Conservation (phyloP, 2,888 invertebrate species). For the Apodemia hepburni region DNA sequence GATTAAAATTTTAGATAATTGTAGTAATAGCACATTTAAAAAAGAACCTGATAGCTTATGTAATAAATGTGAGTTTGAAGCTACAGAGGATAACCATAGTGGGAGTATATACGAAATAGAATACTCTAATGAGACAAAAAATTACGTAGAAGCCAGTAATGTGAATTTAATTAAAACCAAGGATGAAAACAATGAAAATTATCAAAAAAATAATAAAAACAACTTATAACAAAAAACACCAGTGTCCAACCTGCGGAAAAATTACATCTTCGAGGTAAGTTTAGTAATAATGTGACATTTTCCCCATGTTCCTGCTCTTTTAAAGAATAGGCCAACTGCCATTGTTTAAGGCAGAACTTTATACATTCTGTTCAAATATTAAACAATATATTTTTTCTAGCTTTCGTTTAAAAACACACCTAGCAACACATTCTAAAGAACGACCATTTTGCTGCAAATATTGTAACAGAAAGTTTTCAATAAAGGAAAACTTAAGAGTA, state of each 20-base stretch:
- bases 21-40: neutral
- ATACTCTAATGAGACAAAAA: neutral
- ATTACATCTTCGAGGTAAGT: slow-evolving; percentile 70
- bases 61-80: neutral
- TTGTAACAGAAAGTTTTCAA: slow-evolving; percentile 62
- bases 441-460: slow-evolving; percentile 59
- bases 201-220: slow-evolving; percentile 21
- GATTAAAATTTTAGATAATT: neutral
- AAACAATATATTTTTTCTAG: slow-evolving; percentile 41
- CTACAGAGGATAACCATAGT: neutral
- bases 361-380: neutral
- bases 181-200: slow-evolving; percentile 22
- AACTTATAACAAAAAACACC: slow-evolving; percentile 38
- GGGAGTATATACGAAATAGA: neutral
- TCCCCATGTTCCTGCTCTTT: too few species aligned
- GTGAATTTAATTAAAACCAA: slow-evolving; percentile 17
- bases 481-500: slow-evolving; percentile 65
- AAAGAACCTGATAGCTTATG: neutral
- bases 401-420: slow-evolving; percentile 67
- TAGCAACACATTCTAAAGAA: slow-evolving; percentile 59
- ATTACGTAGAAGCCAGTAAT: neutral
- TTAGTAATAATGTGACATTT: too few species aligned
- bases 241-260: slow-evolving; percentile 75
- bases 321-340: too few species aligned
- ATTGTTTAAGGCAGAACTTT: too few species aligned